Conservation (phyloP, 2,797 vertebrate species). For the Acomys russatus region DNA sequence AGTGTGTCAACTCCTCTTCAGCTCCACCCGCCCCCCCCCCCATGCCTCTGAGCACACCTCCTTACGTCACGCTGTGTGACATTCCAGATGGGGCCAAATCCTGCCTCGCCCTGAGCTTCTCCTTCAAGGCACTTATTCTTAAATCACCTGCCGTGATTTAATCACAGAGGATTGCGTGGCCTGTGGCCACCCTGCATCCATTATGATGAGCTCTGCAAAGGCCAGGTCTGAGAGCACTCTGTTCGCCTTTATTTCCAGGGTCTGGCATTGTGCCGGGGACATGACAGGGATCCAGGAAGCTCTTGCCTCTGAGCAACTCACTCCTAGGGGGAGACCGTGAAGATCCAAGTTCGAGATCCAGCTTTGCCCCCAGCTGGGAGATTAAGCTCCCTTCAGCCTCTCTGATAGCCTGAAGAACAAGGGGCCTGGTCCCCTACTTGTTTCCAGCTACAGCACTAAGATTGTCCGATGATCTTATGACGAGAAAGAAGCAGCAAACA, state of each 20-base stretch:
- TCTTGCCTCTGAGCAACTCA: background rate
- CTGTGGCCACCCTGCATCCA: background rate
- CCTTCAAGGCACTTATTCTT: background rate
- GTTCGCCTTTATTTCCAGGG: background rate
- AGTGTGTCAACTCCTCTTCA: background rate
- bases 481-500: constrained; percentile 48
- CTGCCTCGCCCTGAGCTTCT: background rate
- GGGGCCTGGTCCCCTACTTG: background rate
- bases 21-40: no score
- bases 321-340: background rate
- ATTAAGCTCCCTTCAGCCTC: background rate
- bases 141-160: background rate
- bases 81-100: background rate
- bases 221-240: background rate
- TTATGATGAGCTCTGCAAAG: background rate
- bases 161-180: background rate
- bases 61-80: background rate
- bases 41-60: background rate
- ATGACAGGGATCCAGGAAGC: background rate
- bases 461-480: background rate
- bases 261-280: background rate
- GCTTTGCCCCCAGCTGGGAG: background rate
- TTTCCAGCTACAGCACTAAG: background rate
- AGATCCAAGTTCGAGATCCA: background rate
- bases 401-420: background rate